Percentiles rank a stretch among this genome's conserved stretches.
phyloP scores from a whole-genome alignment of 53 echinoderm and acorn worm species.

The Mesocentrotus franciscanus region DNA sequence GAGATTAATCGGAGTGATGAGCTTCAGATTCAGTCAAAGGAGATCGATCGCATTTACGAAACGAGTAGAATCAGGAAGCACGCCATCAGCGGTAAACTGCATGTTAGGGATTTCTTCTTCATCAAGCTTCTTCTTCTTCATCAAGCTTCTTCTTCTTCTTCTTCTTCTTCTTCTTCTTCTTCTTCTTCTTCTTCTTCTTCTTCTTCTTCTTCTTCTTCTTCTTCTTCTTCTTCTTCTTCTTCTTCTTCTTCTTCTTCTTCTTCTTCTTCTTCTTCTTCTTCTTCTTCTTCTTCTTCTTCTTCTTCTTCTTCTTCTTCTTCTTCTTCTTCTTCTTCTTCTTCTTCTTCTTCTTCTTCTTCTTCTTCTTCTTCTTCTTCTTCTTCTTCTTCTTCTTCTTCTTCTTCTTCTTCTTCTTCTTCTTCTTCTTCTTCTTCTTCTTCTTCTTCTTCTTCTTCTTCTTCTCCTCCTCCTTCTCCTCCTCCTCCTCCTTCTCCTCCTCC shows the following conservation, averaged over 20 bases:
- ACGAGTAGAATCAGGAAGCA: no score
- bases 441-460: not conserved
- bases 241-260: not conserved
- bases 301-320: not conserved
- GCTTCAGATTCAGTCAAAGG: no score
- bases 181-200: not conserved
- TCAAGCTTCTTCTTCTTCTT: not conserved
- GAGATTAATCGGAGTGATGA: not conserved
- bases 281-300: not conserved
- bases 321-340: not conserved
- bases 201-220: not conserved
- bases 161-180: not conserved
- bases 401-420: not conserved
- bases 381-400: not conserved
- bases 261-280: not conserved
- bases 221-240: not conserved
- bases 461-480: not conserved
- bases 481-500: not conserved
- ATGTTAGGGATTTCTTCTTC: not conserved
- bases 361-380: not conserved
- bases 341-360: not conserved
- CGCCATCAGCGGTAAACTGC: not conserved
- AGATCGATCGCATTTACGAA: no score
- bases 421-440: not conserved
- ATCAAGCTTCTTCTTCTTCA: no score